phyloP scores from a whole-genome alignment of 2,888 invertebrate genomes.

The Temnothorax unifasciatus region DNA sequence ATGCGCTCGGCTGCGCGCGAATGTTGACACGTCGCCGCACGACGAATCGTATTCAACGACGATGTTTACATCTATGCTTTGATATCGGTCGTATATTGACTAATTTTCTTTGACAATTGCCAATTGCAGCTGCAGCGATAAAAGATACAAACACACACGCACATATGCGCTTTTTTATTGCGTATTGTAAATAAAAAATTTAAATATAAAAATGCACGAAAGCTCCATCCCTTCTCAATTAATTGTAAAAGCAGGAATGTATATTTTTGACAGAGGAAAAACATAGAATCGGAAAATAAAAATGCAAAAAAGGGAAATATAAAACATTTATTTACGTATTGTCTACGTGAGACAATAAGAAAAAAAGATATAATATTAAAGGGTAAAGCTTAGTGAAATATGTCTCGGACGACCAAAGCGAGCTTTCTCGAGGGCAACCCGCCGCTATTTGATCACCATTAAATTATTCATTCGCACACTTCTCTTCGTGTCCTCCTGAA shows the following conservation, averaged over 20 bases:
- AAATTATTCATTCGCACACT: conserved; percentile 45
- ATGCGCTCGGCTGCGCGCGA: conserved; percentile 78
- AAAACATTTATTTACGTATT: not conserved
- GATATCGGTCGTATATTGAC: not conserved
- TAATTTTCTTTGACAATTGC: not conserved
- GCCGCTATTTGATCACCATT: conserved; percentile 47
- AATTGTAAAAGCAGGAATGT: not conserved
- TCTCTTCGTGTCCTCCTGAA: conserved; percentile 51
- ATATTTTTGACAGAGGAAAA: not conserved
- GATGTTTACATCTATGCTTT: conserved; percentile 54
- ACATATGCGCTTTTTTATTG: not conserved
- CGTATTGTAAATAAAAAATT: not conserved
- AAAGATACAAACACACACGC: not conserved
- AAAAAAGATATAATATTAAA: not conserved
- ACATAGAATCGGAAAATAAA: not conserved
- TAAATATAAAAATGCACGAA: not conserved
- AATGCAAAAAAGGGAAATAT: not conserved
- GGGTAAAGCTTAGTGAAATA: not conserved
- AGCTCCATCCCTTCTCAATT: not conserved
- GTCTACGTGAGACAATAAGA: not conserved
- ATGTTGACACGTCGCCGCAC: conserved; percentile 72
- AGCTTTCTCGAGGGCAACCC: conserved; percentile 17
- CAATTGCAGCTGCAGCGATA: not conserved
- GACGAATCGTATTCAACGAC: conserved; percentile 43
- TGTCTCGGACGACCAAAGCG: not conserved